Percentiles rank a stretch among this genome's conserved stretches.
phyloP scores from a whole-genome alignment of 2,888 invertebrate genomes.

The Drosophila flavopinicola region DNA sequence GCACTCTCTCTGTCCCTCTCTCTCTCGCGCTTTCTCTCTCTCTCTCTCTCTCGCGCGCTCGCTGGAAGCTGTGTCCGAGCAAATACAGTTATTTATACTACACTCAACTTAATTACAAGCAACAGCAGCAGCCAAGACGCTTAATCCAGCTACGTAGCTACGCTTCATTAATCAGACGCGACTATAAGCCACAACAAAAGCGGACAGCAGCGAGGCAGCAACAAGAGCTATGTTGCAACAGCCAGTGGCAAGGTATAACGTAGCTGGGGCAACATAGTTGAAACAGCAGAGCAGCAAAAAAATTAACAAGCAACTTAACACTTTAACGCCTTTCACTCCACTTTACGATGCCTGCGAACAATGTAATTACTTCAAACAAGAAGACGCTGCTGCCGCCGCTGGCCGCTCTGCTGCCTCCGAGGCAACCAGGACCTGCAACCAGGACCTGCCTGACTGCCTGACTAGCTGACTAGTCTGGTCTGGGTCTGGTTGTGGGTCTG shows the following conservation, averaged over 20 bases:
- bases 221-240: constrained; percentile 9
- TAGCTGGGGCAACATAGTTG: constrained; percentile 47
- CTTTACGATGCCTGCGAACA: constrained; percentile 75
- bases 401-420: not conserved
- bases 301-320: constrained; percentile 81
- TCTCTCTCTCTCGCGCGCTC: constrained; percentile 21
- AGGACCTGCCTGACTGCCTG: not conserved
- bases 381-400: constrained; percentile 41
- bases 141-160: constrained; percentile 76
- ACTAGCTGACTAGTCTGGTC: not conserved
- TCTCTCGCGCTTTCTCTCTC: too few relatives aligned
- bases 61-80: constrained; percentile 33
- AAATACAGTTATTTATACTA: constrained; percentile 75
- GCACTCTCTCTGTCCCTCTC: constrained; percentile 12
- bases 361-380: constrained; percentile 77
- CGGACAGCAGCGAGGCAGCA: constrained; percentile 27
- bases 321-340: constrained; percentile 80
- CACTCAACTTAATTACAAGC: constrained; percentile 76
- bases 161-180: constrained; percentile 77
- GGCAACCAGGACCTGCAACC: not conserved
- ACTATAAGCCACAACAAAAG: constrained; percentile 75
- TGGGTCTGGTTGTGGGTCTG: constrained; percentile 2
- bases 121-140: constrained; percentile 48
- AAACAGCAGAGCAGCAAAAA: constrained; percentile 52
- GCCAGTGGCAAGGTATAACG: constrained; percentile 21